Percentiles rank a stretch among this genome's conserved stretches.
Evolutionary conservation across 2,113 vertebrate species (phyloP).

Genomic region (rabbit (Oryctolagus cuniculus)): DNA sequence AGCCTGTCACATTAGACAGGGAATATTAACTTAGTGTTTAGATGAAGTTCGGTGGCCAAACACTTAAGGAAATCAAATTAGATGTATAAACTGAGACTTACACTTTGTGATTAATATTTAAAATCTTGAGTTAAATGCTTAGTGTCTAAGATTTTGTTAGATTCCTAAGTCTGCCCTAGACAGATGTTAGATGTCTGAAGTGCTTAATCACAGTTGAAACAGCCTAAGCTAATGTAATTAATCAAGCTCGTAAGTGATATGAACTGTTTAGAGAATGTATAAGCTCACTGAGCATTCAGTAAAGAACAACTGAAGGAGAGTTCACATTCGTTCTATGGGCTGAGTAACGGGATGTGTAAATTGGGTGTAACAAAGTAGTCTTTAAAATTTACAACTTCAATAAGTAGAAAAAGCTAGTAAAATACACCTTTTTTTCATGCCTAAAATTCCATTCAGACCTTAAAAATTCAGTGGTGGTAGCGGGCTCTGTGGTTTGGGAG

Average conservation of each 20-base stretch:
- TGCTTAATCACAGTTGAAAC: conserved; percentile 45
- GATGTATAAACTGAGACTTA: neutral
- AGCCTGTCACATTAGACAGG: neutral
- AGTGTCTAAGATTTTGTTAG: conserved; percentile 48
- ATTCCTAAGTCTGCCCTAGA: conserved; percentile 38
- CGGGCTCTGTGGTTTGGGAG: too few relatives aligned
- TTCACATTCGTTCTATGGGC: neutral
- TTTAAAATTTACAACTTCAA: conserved; percentile 49
- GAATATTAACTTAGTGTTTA: conserved; percentile 14
- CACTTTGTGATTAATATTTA: neutral
- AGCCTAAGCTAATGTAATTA: conserved; percentile 56
- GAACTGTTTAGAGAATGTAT: conserved; percentile 50
- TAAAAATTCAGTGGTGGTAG: neutral
- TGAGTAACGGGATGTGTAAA: neutral
- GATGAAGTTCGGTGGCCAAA: neutral
- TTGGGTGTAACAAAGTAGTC: neutral
- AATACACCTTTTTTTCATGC: neutral
- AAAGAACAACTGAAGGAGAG: neutral
- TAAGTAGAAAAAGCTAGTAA: conserved; percentile 35
- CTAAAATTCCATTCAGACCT: neutral
- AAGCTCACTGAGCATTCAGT: neutral
- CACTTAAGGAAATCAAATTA: conserved; percentile 1
- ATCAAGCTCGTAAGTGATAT: conserved; percentile 30
- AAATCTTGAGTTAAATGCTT: conserved; percentile 8
- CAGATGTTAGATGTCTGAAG: conserved; percentile 49